Base-by-base conservation (phyloP, 2,113 vertebrate genomes). In the Chloropsis hardwickii region DNA sequence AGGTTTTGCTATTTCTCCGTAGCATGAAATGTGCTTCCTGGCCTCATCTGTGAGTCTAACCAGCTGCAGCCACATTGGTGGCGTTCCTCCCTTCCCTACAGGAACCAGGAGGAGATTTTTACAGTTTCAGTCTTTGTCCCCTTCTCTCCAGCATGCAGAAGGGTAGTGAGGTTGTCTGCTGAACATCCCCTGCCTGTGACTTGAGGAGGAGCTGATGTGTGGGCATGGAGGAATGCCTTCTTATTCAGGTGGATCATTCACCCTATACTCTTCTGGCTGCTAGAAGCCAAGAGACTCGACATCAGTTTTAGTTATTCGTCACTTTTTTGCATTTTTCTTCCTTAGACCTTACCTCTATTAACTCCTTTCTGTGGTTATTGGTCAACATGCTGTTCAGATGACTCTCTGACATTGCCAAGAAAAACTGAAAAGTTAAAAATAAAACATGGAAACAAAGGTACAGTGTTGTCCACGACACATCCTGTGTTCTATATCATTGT, bases 201-300 rank as follows among this genome's bases (percentile, higher is more conserved):
- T 45, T 72, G 22, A 79, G 29, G 31, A 57, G 33, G 12, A 64
- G 14, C 18, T 72, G 15, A 33, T 0, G 0, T 20, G 17, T 42
- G 6, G 7, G 8, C 9, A 29, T 37, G 11, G 25, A 29, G 22
- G 12, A 20, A 19, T 3, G 10, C 45, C 9, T 53, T n/a, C 37
- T 72, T 71, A 56, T 9, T 40, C 4, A 22, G 25, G 25, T 3
- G 11, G 51, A 67, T 21, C 23, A 58, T 61, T 60, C 8, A 83
- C 24, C 12, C 33, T 69, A 1, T 53, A 21, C 42, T 12, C 48
- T 56, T 76, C 29, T 40, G 35, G 22, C 17, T 5, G 3, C n/a
- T 39, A 45, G 47, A 85, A 74, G 14, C 28, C 61, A 66, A 37
- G 47, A 78, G 12, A 58, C 5, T 22, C 13, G 17, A 3, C 29